Evolutionary conservation across 2,888 invertebrate genomes (phyloP).

Genomic region (Lissocephala sabroskyi): DNA sequence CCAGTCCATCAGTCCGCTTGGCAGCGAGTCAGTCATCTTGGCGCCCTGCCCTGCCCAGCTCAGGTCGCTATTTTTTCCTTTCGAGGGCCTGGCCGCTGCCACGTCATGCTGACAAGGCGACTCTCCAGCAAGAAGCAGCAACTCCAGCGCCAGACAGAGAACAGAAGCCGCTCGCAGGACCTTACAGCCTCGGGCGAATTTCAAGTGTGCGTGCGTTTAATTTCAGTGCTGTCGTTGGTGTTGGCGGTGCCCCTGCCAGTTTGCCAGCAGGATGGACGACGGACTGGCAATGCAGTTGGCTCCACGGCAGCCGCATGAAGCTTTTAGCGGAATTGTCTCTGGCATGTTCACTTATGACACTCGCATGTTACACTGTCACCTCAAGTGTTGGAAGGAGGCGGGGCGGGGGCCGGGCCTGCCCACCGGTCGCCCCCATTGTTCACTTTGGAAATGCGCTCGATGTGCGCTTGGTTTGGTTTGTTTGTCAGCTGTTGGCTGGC

Average conservation of each 20-base stretch:
- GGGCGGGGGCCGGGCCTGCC: not conserved
- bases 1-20: not conserved
- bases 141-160: too few species aligned
- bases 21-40: slow-evolving; percentile 3
- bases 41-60: not conserved
- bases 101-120: slow-evolving; percentile 25
- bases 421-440: slow-evolving; percentile 53
- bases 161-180: slow-evolving; percentile 4
- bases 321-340: slow-evolving; percentile 59
- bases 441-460: slow-evolving; percentile 58
- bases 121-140: slow-evolving; percentile 30
- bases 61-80: too few species aligned
- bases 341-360: slow-evolving; percentile 37
- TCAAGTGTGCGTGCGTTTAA: slow-evolving; percentile 36
- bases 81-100: slow-evolving; percentile 25
- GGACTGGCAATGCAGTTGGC: too few species aligned
- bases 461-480: slow-evolving; percentile 6
- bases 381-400: slow-evolving; percentile 42
- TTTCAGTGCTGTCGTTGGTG: slow-evolving; percentile 19
- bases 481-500: slow-evolving; percentile 17
- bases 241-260: too few species aligned
- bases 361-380: slow-evolving; percentile 57
- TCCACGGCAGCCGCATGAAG: slow-evolving; percentile 23
- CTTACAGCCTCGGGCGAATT: slow-evolving; percentile 23
- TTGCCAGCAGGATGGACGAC: too few species aligned